Base-by-base conservation (phyloP, 35 echinoderm and acorn worm genomes). In the Lytechinus pictus region DNA sequence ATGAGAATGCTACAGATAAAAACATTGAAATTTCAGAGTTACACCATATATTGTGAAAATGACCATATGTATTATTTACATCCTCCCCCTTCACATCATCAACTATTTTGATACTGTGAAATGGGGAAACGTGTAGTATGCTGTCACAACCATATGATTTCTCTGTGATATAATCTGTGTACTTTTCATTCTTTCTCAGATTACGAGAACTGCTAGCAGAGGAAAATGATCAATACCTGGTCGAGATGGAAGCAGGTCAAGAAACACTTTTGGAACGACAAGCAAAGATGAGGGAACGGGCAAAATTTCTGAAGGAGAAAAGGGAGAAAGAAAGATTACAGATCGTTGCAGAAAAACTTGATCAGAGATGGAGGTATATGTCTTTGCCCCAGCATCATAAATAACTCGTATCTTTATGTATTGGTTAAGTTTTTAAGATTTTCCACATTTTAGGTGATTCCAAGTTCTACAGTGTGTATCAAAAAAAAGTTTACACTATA, bases 301-400 rank as follows among this genome's bases (percentile, higher is more conserved):
- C 97, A 86, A 97, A 97, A 54, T 98, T 95, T 61, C 90, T 99
- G 54, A 99, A 99, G 91, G 97, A 99, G 94, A 99, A 99, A 71
- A 96, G 98, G 66, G 98, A 99, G 95, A 87, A 94, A 93, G 98
- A 99, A 89, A 97, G 98, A 54, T 94, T 99, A 28, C 94, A 98
- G 94, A 33, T 99, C n/a, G 98, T 99, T 11, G 98, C 98, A 86
- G 98, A 98, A 87, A 99, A 99, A 86, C 57, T 96, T 3, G 98
- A 99, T 92, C 98, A 99, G 86, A 98, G 95, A 98, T 98, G 98
- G 98, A 99, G 98, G 98, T 99, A 96, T 55, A 96, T 55, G 71
- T 60, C 58, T 72, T 66, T 95, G 60, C 27, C 28, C 1, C 9
- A 71, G 10, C 61, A 52, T 54, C 52, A 52, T 79, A 44, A 24